phyloP scores from a whole-genome alignment of 2,113 vertebrate genomes.

The Sinocyclocheilus rhinocerous region DNA sequence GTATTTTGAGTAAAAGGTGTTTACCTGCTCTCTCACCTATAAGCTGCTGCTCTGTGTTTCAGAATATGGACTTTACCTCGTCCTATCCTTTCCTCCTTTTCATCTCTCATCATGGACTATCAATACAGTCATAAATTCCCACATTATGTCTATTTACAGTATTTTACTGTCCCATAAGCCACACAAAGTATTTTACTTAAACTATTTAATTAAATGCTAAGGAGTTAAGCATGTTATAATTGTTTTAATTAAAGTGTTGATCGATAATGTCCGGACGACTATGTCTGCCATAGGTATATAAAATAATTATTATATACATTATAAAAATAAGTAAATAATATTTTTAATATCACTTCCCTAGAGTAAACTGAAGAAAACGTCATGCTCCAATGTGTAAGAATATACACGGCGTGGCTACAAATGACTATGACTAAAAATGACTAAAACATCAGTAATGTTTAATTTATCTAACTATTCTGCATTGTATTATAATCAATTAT shows the following conservation, averaged over 20 bases:
- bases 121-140: background rate
- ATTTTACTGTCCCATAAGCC: background rate
- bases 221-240: background rate
- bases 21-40: conserved; percentile 7
- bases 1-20: background rate
- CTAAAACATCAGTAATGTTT: background rate
- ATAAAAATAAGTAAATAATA: background rate
- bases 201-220: background rate
- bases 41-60: background rate
- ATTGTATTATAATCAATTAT: background rate
- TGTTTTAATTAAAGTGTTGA: background rate
- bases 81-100: background rate
- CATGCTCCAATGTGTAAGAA: background rate
- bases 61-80: conserved; percentile 18
- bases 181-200: background rate
- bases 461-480: background rate
- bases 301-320: background rate
- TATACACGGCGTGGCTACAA: background rate
- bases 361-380: background rate
- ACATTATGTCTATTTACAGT: background rate
- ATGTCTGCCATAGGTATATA: background rate
- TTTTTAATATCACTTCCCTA: background rate
- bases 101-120: background rate
- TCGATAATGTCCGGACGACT: background rate
- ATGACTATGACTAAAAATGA: conserved; percentile 1